Evolutionary conservation across 2,797 vertebrate species (phyloP).

Genomic region (Emys orbicularis): DNA sequence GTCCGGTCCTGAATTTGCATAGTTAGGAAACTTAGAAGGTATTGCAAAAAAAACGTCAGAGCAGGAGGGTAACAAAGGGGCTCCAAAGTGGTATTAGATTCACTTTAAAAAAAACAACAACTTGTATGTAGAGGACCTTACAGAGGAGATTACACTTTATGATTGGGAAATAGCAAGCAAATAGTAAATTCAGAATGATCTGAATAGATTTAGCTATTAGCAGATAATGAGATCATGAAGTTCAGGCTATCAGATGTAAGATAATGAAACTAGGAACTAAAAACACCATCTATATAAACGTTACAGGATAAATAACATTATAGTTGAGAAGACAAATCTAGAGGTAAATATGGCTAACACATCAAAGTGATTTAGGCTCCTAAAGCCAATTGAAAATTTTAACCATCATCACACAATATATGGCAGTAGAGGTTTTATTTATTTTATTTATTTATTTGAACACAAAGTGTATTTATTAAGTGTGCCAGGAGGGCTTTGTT

Average conservation of each 20-base stretch:
- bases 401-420: accelerated
- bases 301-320: slow-evolving; percentile 18
- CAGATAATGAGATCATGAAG: slow-evolving; percentile 68
- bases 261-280: slow-evolving; percentile 69
- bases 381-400: not conserved
- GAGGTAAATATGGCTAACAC: not conserved
- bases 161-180: slow-evolving; percentile 19
- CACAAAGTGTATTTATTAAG: not conserved
- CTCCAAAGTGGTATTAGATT: slow-evolving; percentile 2
- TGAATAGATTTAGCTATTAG: slow-evolving; percentile 54
- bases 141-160: not conserved
- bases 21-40: not conserved
- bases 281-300: slow-evolving; percentile 46
- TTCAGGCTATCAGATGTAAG: slow-evolving; percentile 47
- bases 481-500: not conserved
- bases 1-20: not conserved
- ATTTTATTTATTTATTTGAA: not conserved
- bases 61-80: not conserved
- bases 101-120: not conserved
- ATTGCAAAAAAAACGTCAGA: not conserved
- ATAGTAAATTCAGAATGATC: slow-evolving; percentile 52
- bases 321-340: not conserved
- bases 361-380: not conserved
- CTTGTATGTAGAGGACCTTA: not conserved
- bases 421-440: not conserved